Conservation (phyloP, 1,140 invertebrate species). For the Drosophila orosa region DNA sequence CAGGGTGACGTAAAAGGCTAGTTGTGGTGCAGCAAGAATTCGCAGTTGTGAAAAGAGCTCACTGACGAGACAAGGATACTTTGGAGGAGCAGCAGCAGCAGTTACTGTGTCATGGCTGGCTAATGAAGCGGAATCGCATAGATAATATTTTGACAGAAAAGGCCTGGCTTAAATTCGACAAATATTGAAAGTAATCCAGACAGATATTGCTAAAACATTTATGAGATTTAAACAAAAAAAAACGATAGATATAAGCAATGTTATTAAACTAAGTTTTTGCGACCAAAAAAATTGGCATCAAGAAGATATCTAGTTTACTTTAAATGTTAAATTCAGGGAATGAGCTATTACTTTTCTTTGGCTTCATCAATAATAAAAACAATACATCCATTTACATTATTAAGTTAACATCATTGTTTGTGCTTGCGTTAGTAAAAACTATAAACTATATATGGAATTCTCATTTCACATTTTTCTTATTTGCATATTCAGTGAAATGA, state of each 20-base stretch:
- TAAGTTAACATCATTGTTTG: too few species aligned
- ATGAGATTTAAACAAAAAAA: too few species aligned
- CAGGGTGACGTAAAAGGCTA: background rate
- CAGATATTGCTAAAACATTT: background rate
- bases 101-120: background rate
- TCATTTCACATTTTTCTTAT: background rate
- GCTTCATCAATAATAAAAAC: too few species aligned
- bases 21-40: background rate
- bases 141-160: background rate
- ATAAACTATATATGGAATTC: too few species aligned
- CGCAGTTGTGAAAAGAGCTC: background rate
- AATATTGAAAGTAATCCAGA: background rate
- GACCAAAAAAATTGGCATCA: too few species aligned
- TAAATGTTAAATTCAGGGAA: too few species aligned
- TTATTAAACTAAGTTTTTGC: too few species aligned
- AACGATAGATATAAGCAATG: too few species aligned
- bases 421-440: background rate
- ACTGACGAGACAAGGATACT: background rate
- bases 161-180: background rate
- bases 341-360: too few species aligned
- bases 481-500: too few species aligned
- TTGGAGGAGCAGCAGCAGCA: background rate
- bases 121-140: background rate
- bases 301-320: too few species aligned
- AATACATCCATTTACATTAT: too few species aligned